These are phyloP conservation scores for Turnix velox DNA, from an alignment of 2,113 vertebrate species.

Conservation along the genomic window DNA sequence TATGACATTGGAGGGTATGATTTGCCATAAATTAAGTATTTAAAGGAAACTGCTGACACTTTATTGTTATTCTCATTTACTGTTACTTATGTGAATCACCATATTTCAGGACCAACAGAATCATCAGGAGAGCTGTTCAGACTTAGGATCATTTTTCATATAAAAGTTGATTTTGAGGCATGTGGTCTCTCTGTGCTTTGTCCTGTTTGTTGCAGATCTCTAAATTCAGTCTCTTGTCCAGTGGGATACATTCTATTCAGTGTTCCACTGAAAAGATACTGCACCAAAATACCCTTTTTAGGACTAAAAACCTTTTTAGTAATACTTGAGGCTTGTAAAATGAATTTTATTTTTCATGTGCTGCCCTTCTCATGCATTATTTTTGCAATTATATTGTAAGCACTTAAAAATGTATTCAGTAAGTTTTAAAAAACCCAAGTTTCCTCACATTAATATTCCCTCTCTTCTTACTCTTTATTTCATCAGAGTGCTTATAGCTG, in stretches of 20 bases:
- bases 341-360: not conserved
- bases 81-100: not conserved
- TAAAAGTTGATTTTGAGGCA: not conserved
- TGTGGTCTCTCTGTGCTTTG: not conserved
- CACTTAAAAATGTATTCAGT: not conserved
- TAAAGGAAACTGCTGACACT: not conserved
- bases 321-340: not conserved
- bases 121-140: not conserved
- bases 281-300: not conserved
- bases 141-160: not conserved
- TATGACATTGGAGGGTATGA: not conserved
- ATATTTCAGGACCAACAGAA: not conserved
- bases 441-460: not conserved
- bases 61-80: not conserved
- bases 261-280: not conserved
- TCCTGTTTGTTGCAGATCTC: not conserved
- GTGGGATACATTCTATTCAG: not conserved
- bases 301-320: not conserved
- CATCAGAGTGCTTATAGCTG: not conserved
- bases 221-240: not conserved
- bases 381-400: not conserved
- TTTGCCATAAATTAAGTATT: not conserved
- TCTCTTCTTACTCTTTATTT: not conserved
- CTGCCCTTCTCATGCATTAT: not conserved
- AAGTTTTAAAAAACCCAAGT: not conserved